Base-by-base conservation (phyloP, 1,140 invertebrate genomes). In the Berghia stephanieae region DNA sequence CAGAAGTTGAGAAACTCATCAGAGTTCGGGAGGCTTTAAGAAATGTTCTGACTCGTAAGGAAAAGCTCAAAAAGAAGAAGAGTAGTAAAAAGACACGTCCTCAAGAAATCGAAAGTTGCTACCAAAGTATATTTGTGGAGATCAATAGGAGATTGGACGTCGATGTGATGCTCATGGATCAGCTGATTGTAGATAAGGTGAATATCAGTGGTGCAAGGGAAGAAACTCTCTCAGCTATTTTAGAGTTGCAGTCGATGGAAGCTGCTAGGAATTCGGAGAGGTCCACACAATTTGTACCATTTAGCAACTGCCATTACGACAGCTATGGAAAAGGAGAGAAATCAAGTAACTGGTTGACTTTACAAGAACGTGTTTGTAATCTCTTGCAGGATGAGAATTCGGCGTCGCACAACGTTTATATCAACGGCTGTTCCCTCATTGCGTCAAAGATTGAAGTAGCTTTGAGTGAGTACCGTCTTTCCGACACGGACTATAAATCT, bases 71-170 rank as follows among this genome's bases (percentile, higher is more conserved):
- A 43, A 76, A 24, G 44, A 76, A 68, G 40, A 40, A 57, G 10
- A 67, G 52, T 36, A 76, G 68, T 10, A 76, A 68, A 52, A 40
- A 57, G 10, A 67, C 46, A 42, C 67, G 68, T 10, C 0, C 16
- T 3, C 40, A 49, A 13, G 63, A 36, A 3, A n/a, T 76, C 0
- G 42, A 36, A 24, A 76, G 44, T 34, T 76, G 74, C 52, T 76
- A 67, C 55, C 74, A 76, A 36, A 68, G 52, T 38, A 42, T 76
- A 3, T 76, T 76, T 68, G 74, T 76, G 13, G 74, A 76, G 52
- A n/a, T 76, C 24, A 44, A 27, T 5, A 13, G 74, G 0, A 38
- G 74, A 13, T 6, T 76, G 4, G 44, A 60, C 10, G 24, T 49
- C n/a, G 63, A 68, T 2, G 27, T 34, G 2, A 31, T 2, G 5